phyloP scores from a whole-genome alignment of 2,113 vertebrate species.

The Eclectus roratus region DNA sequence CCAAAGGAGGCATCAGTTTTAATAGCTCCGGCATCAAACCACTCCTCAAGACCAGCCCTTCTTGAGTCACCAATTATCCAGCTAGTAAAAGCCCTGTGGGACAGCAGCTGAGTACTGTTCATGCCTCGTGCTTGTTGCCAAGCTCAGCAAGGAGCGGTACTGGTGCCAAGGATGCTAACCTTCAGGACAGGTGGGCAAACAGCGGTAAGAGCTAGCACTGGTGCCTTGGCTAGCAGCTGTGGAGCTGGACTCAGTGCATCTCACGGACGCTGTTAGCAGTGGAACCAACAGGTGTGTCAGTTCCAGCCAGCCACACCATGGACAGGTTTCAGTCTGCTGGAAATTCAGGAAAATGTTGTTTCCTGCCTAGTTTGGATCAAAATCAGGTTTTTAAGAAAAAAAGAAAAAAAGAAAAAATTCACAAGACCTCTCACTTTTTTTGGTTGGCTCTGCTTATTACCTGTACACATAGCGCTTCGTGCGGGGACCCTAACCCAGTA shows the following conservation, averaged over 20 bases:
- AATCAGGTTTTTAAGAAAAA: not conserved
- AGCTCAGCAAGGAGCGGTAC: not conserved
- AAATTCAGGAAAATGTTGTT: not conserved
- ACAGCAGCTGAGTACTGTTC: not conserved
- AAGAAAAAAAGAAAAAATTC: not conserved
- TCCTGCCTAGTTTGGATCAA: not conserved
- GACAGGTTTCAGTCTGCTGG: not conserved
- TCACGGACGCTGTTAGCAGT: not conserved
- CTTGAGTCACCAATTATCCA: not conserved
- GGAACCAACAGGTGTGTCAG: not conserved
- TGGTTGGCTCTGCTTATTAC: not conserved
- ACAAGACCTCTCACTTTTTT: not conserved
- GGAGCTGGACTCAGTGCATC: not conserved
- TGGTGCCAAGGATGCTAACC: not conserved
- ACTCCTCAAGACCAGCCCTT: not conserved
- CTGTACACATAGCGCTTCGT: not conserved
- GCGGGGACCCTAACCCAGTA: no score
- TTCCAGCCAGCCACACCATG: not conserved
- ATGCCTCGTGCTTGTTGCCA: not conserved
- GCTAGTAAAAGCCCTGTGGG: not conserved
- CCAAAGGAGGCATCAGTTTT: conserved; percentile 29
- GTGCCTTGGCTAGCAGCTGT: not conserved
- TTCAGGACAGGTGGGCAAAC: not conserved
- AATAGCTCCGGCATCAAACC: not conserved
- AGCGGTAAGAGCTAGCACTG: not conserved